A percentile compares a stretch with the other conserved stretches of the same genome.
phyloP scores from a whole-genome alignment of 2,888 invertebrate genomes.

The Spodoptera picta region DNA sequence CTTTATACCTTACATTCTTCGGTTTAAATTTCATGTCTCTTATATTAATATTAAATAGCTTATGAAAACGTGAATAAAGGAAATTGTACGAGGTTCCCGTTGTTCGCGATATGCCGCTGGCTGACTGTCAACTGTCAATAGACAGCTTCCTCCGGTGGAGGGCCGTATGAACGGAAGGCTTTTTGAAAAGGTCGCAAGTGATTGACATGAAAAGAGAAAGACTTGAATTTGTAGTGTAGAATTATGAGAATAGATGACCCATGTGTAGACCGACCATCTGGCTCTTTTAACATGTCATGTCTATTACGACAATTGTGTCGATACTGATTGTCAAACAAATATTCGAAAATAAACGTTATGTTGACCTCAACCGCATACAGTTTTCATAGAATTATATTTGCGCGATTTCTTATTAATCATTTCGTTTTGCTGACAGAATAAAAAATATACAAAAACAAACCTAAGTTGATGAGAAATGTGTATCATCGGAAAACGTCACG shows the following conservation, averaged over 20 bases:
- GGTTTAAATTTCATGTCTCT: constrained; percentile 24
- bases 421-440: too few relatives aligned
- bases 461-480: not conserved
- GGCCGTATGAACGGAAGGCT: constrained; percentile 56
- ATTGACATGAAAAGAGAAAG: constrained; percentile 51
- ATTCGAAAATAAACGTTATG: too few relatives aligned
- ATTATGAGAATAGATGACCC: not conserved
- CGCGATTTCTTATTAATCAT: too few relatives aligned
- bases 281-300: not conserved
- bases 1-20: constrained; percentile 32
- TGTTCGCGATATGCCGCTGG: constrained; percentile 39
- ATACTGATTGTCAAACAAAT: too few relatives aligned
- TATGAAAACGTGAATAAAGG: constrained; percentile 54
- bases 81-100: constrained; percentile 56
- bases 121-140: constrained; percentile 64
- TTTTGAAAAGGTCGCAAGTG: constrained; percentile 59
- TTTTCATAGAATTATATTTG: too few relatives aligned
- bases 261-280: not conserved
- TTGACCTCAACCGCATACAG: too few relatives aligned
- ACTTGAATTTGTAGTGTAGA: constrained; percentile 23
- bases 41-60: constrained; percentile 34
- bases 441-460: not conserved
- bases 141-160: constrained; percentile 53
- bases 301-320: too few relatives aligned
- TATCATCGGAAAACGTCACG: constrained; percentile 5